phyloP scores from a whole-genome alignment of 2,888 invertebrate species.

The Drosophila merina region DNA sequence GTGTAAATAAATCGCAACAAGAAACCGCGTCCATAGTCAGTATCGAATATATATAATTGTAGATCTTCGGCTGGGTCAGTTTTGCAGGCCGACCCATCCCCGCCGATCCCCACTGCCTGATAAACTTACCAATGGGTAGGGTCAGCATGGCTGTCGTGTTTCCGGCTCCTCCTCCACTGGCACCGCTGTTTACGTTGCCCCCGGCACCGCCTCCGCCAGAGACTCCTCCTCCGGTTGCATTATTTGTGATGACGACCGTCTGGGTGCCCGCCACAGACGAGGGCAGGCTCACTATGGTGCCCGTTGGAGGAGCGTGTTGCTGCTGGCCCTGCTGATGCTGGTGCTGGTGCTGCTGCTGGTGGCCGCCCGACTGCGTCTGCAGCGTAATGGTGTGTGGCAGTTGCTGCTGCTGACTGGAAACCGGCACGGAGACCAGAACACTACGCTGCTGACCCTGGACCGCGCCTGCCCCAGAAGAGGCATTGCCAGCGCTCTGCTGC shows the following conservation, averaged over 20 bases:
- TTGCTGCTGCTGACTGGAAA: constrained; percentile 83
- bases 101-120: neutral
- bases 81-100: too few relatives aligned
- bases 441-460: constrained; percentile 84
- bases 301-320: constrained; percentile 82
- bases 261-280: constrained; percentile 81
- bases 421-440: constrained; percentile 88
- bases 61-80: constrained; percentile 31
- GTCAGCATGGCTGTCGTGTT: constrained; percentile 85
- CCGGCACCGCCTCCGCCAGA: constrained; percentile 39
- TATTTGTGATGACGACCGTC: constrained; percentile 83
- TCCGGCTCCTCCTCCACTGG: constrained; percentile 35
- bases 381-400: constrained; percentile 81
- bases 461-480: constrained; percentile 42
- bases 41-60: neutral
- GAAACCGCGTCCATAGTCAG: constrained; percentile 28
- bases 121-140: constrained; percentile 86
- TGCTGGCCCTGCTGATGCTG: constrained; percentile 75
- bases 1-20: constrained; percentile 28
- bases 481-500: constrained; percentile 51
- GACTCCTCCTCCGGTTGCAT: constrained; percentile 44
- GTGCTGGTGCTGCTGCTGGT: constrained; percentile 83
- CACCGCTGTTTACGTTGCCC: constrained; percentile 26
- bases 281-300: constrained; percentile 85
- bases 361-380: constrained; percentile 75